Evolutionary conservation across 2,888 invertebrate species (phyloP), one percentile per base, ranked within the genome.

Genomic region (Acanthococcus lagerstroemiae): DNA sequence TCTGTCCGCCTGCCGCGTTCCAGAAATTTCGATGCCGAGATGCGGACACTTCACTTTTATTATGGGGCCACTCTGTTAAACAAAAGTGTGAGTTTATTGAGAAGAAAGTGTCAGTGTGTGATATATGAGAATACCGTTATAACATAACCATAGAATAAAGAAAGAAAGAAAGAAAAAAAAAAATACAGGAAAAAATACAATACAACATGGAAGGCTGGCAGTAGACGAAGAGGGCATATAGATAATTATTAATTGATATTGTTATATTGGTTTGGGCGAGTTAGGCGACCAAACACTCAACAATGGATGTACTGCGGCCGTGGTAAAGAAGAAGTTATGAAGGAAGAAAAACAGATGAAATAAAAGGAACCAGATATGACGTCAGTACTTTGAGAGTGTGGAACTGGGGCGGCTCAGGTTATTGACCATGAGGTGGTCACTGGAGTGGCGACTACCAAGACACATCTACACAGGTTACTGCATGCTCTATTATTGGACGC

Each of bases 391-490:
- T 54, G 44, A 54, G 44, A 63, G 54, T 63, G 63, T 63, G 63
- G 63, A 63, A 63, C 63, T 63, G 63, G 63, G 63, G 63, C 63
- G 63, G 63, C 63, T 63, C 52, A 63, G 63, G 63, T 63, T 63
- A 63, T 63, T 63, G 63, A 63, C 63, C 63, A 63, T 63, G 63
- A 63, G 63, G 63, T 63, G 63, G 63, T 63, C 63, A 63, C 63
- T 63, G 63, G 63, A 63, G 63, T 63, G 63, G 22, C 54, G 63
- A 54, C 63, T 54, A 63, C 63, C 63, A 61, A 61, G 63, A 63
- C 30, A 37, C 63, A 54, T 37, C 54, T 30, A 52, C 52, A 30
- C 45, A 50, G 63, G 30, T 52, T 52, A 52, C 37, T 52, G 50
- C 54, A 63, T 54, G 30, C 50, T 54, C 50, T 27, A 50, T 50